Evolutionary conservation across 2,797 vertebrate species (phyloP).

Genomic region (Etheostoma perlongum): DNA sequence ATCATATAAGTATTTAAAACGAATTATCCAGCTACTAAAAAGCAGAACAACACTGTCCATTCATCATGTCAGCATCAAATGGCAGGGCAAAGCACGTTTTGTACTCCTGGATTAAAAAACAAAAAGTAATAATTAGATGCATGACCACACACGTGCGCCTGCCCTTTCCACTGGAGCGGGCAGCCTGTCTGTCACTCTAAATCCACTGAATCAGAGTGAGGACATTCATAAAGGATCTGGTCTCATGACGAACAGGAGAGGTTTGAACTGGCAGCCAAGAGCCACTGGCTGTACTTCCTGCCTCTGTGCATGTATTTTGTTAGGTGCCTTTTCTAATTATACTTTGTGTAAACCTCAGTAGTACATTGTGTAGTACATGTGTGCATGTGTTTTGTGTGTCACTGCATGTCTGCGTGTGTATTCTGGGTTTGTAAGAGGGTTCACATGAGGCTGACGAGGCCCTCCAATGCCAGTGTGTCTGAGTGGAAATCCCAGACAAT

Average conservation of each 20-base stretch:
- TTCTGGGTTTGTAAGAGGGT: slow-evolving; percentile 53
- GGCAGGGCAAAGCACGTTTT: neutral
- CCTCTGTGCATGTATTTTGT: slow-evolving; percentile 76
- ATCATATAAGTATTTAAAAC: neutral
- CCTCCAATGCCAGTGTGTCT: slow-evolving; percentile 72
- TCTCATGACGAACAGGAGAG: slow-evolving; percentile 68
- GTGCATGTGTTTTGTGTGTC: slow-evolving; percentile 47
- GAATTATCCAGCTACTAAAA: neutral
- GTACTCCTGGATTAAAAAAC: no score
- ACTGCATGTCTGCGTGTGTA: slow-evolving; percentile 35
- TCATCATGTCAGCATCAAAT: neutral
- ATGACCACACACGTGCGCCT: slow-evolving; percentile 26
- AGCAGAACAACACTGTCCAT: neutral
- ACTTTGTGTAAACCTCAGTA: slow-evolving; percentile 61
- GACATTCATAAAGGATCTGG: slow-evolving; percentile 68
- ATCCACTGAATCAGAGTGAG: slow-evolving; percentile 47
- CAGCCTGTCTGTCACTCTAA: slow-evolving; percentile 58
- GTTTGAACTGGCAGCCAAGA: slow-evolving; percentile 74
- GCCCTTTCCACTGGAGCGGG: slow-evolving; percentile 39
- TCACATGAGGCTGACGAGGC: slow-evolving; percentile 68
- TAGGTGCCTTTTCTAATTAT: slow-evolving; percentile 76
- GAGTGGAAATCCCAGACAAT: slow-evolving; percentile 80
- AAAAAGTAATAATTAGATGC: neutral
- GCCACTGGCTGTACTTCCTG: slow-evolving; percentile 76
- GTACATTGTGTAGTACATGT: slow-evolving; percentile 54